Percentiles rank a stretch among this genome's conserved stretches.
These are phyloP conservation scores for Nematostella vectensis DNA, from an alignment of 92 coral and sea anemone species.

Conservation along the genomic window DNA sequence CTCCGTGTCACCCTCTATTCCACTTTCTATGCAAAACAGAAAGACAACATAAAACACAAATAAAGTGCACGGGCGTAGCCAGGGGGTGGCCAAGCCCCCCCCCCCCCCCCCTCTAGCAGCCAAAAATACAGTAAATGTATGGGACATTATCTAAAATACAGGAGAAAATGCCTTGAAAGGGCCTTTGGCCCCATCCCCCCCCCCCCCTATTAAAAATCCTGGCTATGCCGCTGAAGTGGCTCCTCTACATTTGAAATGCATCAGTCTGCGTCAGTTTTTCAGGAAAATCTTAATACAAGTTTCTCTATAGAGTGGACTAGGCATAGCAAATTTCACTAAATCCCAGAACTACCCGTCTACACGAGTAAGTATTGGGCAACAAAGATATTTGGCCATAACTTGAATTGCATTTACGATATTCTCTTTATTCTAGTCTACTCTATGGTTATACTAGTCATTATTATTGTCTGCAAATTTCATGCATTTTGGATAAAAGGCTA, in stretches of 20 bases:
- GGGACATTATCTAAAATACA: too few relatives aligned
- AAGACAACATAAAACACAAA: too few relatives aligned
- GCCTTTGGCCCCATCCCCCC: too few relatives aligned
- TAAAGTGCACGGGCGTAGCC: too few relatives aligned
- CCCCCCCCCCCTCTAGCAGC: too few relatives aligned
- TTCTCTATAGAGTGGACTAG: background rate
- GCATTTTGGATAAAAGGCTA: background rate
- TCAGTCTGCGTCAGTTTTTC: background rate
- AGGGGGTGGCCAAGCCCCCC: too few relatives aligned
- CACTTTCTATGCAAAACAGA: too few relatives aligned
- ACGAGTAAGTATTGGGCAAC: background rate
- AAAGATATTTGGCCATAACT: background rate
- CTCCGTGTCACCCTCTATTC: too few relatives aligned
- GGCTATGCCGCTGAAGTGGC: too few relatives aligned
- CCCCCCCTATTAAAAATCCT: too few relatives aligned
- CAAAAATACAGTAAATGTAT: too few relatives aligned
- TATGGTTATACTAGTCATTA: background rate
- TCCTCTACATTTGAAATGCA: background rate
- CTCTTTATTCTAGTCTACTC: background rate
- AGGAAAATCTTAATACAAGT: background rate
- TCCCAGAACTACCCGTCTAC: background rate
- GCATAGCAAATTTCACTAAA: background rate
- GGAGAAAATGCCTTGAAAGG: too few relatives aligned
- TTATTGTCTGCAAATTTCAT: background rate
- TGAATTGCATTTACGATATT: background rate